Percentiles rank a stretch among this genome's conserved stretches.
Conservation (phyloP, 2,888 invertebrate species). For the Pyrrhosoma nymphula region DNA sequence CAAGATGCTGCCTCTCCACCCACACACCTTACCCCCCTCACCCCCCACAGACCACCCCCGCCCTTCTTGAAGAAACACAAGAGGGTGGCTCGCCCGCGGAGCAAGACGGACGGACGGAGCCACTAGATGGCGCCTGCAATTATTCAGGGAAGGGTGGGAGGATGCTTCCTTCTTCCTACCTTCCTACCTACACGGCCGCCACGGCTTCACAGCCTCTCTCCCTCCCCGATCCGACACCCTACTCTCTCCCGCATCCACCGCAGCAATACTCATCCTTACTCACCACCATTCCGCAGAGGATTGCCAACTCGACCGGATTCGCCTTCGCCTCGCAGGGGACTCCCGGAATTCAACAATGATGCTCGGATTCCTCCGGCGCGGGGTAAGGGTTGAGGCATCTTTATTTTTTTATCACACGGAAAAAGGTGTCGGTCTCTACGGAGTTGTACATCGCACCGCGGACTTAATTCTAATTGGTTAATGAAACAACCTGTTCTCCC, state of each 20-base stretch:
- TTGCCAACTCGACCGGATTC: neutral
- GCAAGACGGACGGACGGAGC: constrained; percentile 20
- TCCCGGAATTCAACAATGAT: neutral
- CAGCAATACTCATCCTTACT: neutral
- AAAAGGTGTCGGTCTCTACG: no score
- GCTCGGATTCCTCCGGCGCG: neutral
- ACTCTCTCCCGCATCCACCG: neutral
- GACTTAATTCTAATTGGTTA: no score
- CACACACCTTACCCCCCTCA: no score
- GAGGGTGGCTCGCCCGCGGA: constrained; percentile 33
- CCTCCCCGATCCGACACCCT: neutral
- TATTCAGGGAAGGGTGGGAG: neutral
- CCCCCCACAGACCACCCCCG: neutral
- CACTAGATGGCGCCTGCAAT: constrained; percentile 61
- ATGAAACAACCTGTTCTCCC: no score
- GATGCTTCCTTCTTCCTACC: neutral
- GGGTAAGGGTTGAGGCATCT: neutral
- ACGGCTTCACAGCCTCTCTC: neutral
- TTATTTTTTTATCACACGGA: no score
- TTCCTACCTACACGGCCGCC: neutral
- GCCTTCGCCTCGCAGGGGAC: neutral
- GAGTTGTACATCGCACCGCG: no score
- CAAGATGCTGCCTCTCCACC: neutral
- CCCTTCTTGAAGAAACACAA: neutral
- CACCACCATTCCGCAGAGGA: neutral